phyloP scores from a whole-genome alignment of 2,797 vertebrate species.

The Intellagama lesueurii region DNA sequence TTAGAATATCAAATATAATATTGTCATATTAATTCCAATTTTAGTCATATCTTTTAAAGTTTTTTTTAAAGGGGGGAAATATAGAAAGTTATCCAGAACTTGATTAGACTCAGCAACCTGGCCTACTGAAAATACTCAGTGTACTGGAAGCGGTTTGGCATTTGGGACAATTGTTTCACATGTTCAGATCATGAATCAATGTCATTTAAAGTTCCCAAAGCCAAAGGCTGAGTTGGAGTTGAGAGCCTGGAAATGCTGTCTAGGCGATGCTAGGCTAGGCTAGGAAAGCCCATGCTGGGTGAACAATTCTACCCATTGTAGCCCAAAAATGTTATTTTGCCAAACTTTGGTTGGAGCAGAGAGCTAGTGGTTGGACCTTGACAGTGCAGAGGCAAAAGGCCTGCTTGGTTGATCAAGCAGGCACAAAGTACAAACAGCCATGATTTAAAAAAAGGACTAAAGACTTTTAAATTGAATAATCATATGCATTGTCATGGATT shows the following conservation, averaged over 20 bases:
- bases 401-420: not conserved
- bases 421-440: not conserved
- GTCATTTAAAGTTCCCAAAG: not conserved
- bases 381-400: not conserved
- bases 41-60: not conserved
- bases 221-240: too few species aligned
- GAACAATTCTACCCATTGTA: too few species aligned
- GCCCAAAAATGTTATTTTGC: too few species aligned
- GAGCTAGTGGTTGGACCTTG: not conserved
- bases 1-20: not conserved
- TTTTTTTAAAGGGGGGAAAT: not conserved
- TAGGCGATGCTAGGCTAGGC: too few species aligned
- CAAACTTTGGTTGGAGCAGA: too few species aligned
- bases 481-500: not conserved
- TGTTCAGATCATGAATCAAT: not conserved
- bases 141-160: not conserved
- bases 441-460: not conserved
- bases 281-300: too few species aligned
- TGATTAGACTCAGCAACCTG: not conserved
- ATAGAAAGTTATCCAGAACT: constrained; percentile 31
- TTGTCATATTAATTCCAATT: constrained; percentile 27
- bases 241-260: too few species aligned
- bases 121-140: not conserved
- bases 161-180: not conserved
- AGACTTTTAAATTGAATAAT: not conserved